These are phyloP conservation scores for Pteronotus mesoamericanus DNA, from an alignment of 2,797 vertebrate species.

Conservation along the genomic window DNA sequence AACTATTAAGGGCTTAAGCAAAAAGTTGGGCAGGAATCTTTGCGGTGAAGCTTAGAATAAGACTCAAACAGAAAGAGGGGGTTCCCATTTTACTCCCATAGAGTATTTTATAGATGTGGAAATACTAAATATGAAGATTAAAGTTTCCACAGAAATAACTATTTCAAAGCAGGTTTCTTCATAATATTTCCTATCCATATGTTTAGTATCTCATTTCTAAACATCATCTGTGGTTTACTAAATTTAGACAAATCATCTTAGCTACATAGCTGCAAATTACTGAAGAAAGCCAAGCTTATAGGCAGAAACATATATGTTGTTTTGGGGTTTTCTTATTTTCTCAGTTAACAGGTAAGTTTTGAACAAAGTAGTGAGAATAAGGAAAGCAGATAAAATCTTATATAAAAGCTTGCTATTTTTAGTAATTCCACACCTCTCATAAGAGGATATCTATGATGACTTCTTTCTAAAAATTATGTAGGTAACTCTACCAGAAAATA, in stretches of 20 bases:
- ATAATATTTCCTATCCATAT: not conserved
- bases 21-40: conserved; percentile 7
- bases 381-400: not conserved
- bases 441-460: not conserved
- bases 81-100: not conserved
- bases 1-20: not conserved
- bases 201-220: conserved; percentile 16
- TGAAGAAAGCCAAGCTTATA: not conserved
- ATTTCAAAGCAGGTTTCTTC: not conserved
- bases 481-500: conserved; percentile 2
- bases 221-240: not conserved
- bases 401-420: conserved; percentile 17
- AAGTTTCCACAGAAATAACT: conserved; percentile 17
- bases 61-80: not conserved
- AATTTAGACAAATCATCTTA: conserved; percentile 30
- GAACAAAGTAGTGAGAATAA: not conserved
- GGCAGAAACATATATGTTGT: not conserved
- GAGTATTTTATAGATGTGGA: conserved; percentile 35
- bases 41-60: conserved; percentile 9
- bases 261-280: not conserved
- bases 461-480: conserved; percentile 19
- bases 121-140: conserved; percentile 25
- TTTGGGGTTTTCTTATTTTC: not conserved
- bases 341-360: not conserved
- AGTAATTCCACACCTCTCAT: not conserved